Base-by-base conservation (phyloP, 2,113 vertebrate species). In the Cheirogaleus medius region DNA sequence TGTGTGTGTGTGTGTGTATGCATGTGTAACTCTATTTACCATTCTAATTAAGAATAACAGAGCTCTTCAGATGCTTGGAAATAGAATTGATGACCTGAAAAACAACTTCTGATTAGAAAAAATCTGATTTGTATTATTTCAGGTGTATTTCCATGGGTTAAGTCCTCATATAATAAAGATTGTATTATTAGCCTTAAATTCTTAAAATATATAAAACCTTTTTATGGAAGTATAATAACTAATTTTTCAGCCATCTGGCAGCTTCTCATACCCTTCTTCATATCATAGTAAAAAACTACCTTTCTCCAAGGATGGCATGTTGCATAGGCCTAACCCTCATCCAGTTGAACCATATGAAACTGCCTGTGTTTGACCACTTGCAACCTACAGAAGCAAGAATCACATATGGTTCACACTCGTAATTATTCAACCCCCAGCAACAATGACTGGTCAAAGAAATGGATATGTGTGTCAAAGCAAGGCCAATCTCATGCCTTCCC, bases 1-100 rank as follows among this genome's bases (percentile, higher is more conserved):
- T 56, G 56, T 56, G 56, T 56, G 56, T 56, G 56, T 56, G 56
- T 56, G 56, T 27, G 25, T 63, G 58, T 58, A 8, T 58, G 56
- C 25, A 23, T 21, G 23, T 49, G 29, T 63, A 54, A 18, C 18
- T 49, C 52, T 52, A 23, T 60, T 58, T 63, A 56, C 20, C 58
- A 80, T 90, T 97, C 78, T 47, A 93, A 42, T 87, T 68, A 71
- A 14, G 39, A 91, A 27, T 90, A 66, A 49, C 74, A 93, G 82
- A 91, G 34, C 13, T 1, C 91, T 44, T 82, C 52, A 82, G 60
- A 32, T 63, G 11, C 64, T 94, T 85, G 18, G 47, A 93, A 78
- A 47, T 21, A 85, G 44, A 94, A 95, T 18, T 12, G 73, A 76
- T 34, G 64, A 58, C 74, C 56, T 92, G 56, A 11, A 84, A 97